Evolutionary conservation across 1,140 invertebrate species (phyloP), one percentile per base, ranked within the genome.

Genomic region (Scaptomyza pallida): DNA sequence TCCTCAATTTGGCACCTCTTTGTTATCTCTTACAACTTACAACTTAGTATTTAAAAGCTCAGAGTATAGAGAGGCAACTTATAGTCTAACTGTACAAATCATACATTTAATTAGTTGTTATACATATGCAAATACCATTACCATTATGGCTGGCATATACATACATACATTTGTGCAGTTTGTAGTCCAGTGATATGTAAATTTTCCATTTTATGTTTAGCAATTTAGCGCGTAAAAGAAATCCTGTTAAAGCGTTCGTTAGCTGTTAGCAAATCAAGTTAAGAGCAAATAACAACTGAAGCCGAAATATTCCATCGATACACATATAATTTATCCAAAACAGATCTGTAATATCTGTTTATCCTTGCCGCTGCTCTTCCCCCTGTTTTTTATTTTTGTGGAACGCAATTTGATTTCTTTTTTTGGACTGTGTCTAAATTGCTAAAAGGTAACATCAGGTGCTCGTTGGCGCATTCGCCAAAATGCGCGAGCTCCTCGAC

Each of bases 401-500:
- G 55, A 82, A 75, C 80, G 86, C 86, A 62, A 62, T 50, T 69
- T 67, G 81, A 74, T 88, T 90, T 88, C 85, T 81, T 81, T 90
- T 30, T 54, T 63, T 61, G 81, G 83, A 88, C 89, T 83, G 79
- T 75, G 79, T 90, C 89, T 91, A 91, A 91, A 91, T 91, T 90
- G 89, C 89, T 89, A 91, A 91, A 90, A 91, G 89, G 79, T 91
- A 91, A 91, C 89, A 91, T 91, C 89, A 90, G 62, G 89, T 89
- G 89, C 75, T 78, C 86, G 89, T 52, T 51, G 69, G 79, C 65
- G 83, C 75, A 48, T 78, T 85, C 63, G 89, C 79, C 72, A 90
- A 43, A 12, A 89, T 89, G 41, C 94, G 78, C 67, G 95, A 93
- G 77, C 94, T 95, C 56, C 94, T 92, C 47, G 94, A 94, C 21